A percentile compares a stretch with the other conserved stretches of the same genome.
Conservation (phyloP, 2,113 vertebrate genomes). For the Nicator chloris region DNA sequence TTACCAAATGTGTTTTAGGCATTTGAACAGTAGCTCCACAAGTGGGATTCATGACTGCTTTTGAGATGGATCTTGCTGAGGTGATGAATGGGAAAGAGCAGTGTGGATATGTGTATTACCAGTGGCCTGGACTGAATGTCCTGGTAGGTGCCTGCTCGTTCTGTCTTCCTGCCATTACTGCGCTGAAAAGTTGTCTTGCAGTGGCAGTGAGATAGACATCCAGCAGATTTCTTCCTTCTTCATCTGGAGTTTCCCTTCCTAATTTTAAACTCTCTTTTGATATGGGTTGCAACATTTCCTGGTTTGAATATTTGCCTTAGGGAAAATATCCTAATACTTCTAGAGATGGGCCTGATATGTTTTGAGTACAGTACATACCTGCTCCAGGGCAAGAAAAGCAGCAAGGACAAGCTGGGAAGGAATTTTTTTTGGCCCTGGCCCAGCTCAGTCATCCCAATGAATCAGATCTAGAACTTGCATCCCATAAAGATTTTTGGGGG, state of each 20-base stretch:
- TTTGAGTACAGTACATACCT: not conserved
- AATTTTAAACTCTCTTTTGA: not conserved
- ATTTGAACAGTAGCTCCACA: not conserved
- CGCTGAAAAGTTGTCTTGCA: not conserved
- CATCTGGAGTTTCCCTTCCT: not conserved
- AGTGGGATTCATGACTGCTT: not conserved
- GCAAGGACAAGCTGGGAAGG: not conserved
- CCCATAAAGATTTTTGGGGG: not conserved
- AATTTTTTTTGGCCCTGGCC: not conserved
- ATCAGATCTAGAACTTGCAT: not conserved
- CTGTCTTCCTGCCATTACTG: not conserved
- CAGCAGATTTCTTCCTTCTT: not conserved
- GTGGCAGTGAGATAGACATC: not conserved
- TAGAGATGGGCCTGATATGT: not conserved
- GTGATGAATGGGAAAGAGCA: not conserved
- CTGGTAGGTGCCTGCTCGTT: not conserved
- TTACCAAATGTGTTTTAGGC: not conserved
- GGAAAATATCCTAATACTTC: not conserved
- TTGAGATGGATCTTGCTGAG: not conserved
- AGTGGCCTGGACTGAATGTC: not conserved
- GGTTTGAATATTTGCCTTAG: not conserved
- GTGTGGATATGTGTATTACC: accelerated
- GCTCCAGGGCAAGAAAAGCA: not conserved
- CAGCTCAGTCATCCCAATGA: not conserved
- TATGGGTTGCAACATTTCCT: not conserved